Evolutionary conservation across 2,888 invertebrate species (phyloP).

Genomic region (Chelonus formosanus): DNA sequence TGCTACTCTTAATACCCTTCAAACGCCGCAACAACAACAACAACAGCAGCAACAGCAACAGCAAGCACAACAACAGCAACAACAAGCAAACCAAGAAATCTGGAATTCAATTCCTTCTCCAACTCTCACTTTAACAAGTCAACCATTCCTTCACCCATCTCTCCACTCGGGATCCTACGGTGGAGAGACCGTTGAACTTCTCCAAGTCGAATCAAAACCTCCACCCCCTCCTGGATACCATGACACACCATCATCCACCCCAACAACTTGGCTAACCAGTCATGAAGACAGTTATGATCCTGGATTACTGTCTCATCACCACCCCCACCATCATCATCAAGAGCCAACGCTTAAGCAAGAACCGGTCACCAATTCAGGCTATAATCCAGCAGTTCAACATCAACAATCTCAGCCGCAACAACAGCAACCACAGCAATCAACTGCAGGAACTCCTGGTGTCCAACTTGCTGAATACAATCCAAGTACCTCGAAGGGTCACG

Average conservation of each 20-base stretch:
- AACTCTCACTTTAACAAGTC: conserved; percentile 56
- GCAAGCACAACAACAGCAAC: conserved; percentile 55
- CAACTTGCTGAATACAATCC: conserved; percentile 94
- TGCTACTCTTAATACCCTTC: conserved; percentile 72
- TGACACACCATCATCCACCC: conserved; percentile 69
- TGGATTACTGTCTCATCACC: conserved; percentile 68
- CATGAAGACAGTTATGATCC: conserved; percentile 65
- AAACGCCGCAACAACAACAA: conserved; percentile 70
- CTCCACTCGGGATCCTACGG: conserved; percentile 61
- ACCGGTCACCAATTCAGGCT: conserved; percentile 65
- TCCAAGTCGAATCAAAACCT: conserved; percentile 66
- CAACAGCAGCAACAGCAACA: conserved; percentile 65
- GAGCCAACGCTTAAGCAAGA: conserved; percentile 79
- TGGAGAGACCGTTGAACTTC: conserved; percentile 59
- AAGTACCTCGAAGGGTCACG: conserved; percentile 93
- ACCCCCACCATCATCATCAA: conserved; percentile 66
- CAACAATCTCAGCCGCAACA: conserved; percentile 52
- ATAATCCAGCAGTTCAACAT: conserved; percentile 53
- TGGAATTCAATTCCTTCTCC: conserved; percentile 61
- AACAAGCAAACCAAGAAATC: conserved; percentile 64
- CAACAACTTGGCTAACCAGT: conserved; percentile 64
- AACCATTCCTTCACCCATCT: conserved; percentile 61
- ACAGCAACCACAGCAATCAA: conserved; percentile 56
- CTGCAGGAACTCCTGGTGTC: conserved; percentile 67
- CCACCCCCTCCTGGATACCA: conserved; percentile 72